phyloP scores from a whole-genome alignment of 2,888 invertebrate species.

The Resseliella maxima region DNA sequence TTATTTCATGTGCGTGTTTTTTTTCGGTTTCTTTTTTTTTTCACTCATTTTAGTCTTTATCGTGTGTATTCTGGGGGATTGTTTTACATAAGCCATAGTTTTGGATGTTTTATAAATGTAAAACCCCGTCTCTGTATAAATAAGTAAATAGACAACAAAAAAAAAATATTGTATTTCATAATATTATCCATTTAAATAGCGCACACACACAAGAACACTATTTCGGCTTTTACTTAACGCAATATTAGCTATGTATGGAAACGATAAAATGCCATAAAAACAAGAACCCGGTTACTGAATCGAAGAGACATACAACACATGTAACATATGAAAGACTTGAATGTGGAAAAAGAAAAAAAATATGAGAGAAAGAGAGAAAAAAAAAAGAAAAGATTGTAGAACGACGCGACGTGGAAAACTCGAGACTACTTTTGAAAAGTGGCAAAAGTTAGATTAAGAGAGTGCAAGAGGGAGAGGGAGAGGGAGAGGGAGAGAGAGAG shows the following conservation, averaged over 20 bases:
- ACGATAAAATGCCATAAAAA: no score
- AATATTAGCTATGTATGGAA: not conserved
- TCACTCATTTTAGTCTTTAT: not conserved
- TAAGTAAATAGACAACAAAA: slow-evolving; percentile 40
- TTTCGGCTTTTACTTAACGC: not conserved
- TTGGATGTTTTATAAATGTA: not conserved
- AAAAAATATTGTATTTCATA: slow-evolving; percentile 47
- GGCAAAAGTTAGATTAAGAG: no score
- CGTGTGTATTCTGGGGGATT: not conserved
- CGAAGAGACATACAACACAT: not conserved
- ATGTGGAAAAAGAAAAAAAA: no score
- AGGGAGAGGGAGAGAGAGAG: no score
- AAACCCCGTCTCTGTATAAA: not conserved
- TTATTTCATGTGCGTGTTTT: not conserved
- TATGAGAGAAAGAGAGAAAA: no score
- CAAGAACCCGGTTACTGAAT: no score
- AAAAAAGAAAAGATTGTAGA: no score
- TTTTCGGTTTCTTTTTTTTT: not conserved
- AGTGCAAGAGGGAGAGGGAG: no score
- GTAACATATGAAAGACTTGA: not conserved
- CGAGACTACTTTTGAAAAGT: no score
- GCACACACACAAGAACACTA: not conserved
- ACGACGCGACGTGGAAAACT: no score
- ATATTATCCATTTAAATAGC: not conserved
- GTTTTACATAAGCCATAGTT: slow-evolving; percentile 27